Base-by-base conservation (phyloP, 1,140 invertebrate genomes). In the Drosophila rufa region DNA sequence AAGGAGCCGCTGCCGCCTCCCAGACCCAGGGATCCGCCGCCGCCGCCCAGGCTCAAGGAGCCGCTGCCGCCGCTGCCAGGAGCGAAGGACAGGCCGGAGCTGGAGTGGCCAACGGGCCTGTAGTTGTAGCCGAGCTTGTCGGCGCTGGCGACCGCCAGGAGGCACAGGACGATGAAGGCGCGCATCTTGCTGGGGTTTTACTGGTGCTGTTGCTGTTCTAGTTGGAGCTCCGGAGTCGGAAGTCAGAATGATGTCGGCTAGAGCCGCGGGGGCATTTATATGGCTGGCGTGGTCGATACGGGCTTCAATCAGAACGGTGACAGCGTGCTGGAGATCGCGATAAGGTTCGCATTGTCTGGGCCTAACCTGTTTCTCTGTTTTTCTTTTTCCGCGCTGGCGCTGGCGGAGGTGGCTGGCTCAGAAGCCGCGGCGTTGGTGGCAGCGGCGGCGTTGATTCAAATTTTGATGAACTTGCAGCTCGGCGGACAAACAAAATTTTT, bases 71-170 rank as follows among this genome's bases (percentile, higher is more conserved):
- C 61, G 55, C 83, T 87, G 64, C 89, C 89, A 62, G 89, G 89
- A 69, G 71, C 62, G n/a, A 91, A 84, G 12, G 87, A 91, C 22
- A 91, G 53, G 69, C 89, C 89, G 8, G 81, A 74, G 55, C 14
- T 66, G 51, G 89, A 91, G 73, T 91, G 89, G 62, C 79, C 89
- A 36, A 91, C 89, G n/a, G 89, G 89, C 51, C 65, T 58, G 67
- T 91, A 91, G 89, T 91, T 91, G 68, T 91, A 91, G 76, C 89
- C 89, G 11, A 91, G 75, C 22, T 91, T 89, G 42, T 91, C 89
- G 75, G 89, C 89, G 46, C 75, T 71, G 70, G 74, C 81, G 56
- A 89, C 69, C 17, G 87, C 79, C 60, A 92, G 77, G 36, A 92
- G 59, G 74, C 86, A 91, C 74, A 92, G 80, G 53, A 92, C 76